A percentile compares a stretch with the other conserved stretches of the same genome.
Conservation (phyloP, 2,888 invertebrate species). For the Drosophila antonietae region DNA sequence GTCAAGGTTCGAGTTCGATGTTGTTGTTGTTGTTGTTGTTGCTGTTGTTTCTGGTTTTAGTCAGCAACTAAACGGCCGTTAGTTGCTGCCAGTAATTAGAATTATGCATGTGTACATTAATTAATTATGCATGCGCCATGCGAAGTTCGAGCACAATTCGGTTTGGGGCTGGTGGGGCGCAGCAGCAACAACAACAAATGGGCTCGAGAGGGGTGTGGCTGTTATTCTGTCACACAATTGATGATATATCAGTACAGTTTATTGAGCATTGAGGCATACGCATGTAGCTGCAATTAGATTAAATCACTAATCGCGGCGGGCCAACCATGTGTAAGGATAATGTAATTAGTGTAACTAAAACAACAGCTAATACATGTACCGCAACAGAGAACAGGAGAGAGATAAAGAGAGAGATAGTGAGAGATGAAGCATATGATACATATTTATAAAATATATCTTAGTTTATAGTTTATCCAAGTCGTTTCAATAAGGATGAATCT, state of each 20-base stretch:
- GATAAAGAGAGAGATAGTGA: neutral
- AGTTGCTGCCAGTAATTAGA: slow-evolving; percentile 63
- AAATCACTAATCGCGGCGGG: neutral
- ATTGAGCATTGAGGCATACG: slow-evolving; percentile 16
- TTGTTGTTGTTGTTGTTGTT: slow-evolving; percentile 1
- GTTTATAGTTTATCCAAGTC: too few relatives aligned
- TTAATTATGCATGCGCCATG: slow-evolving; percentile 71
- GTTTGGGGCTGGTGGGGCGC: too few relatives aligned
- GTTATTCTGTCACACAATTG: slow-evolving; percentile 37
- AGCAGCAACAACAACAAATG: neutral
- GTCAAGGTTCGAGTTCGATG: slow-evolving; percentile 8
- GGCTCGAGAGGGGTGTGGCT: slow-evolving; percentile 2
- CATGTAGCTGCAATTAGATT: slow-evolving; percentile 15
- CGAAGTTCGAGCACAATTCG: slow-evolving; percentile 42
- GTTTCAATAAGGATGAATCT: too few relatives aligned
- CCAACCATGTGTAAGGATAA: slow-evolving; percentile 23
- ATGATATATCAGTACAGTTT: slow-evolving; percentile 28
- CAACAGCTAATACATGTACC: neutral
- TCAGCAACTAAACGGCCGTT: slow-evolving; percentile 42
- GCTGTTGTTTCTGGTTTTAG: slow-evolving; percentile 23
- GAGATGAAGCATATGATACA: neutral
- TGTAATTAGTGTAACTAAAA: slow-evolving; percentile 6
- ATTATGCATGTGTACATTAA: slow-evolving; percentile 69
- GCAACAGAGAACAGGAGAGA: neutral
- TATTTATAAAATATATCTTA: neutral